These are phyloP conservation scores for Melitaea athalia DNA, from an alignment of 2,888 invertebrate species.

Conservation along the genomic window DNA sequence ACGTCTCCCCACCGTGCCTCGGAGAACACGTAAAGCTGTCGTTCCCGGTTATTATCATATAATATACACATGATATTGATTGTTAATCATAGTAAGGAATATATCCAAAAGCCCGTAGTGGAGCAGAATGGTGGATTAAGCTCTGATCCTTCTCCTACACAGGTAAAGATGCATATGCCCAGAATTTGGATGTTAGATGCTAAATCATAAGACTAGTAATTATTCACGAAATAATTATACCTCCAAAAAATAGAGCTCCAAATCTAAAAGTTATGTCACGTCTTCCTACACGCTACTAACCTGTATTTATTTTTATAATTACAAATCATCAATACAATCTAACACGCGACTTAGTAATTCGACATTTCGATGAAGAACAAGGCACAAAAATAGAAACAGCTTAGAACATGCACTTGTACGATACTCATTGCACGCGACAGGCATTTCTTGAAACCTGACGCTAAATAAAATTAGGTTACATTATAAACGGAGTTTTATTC, in stretches of 20 bases:
- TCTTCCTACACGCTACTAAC: not conserved
- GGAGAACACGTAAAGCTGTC: too few species aligned
- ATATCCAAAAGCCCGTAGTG: too few species aligned
- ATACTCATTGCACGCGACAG: not conserved
- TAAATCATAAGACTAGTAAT: not conserved
- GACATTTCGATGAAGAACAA: not conserved
- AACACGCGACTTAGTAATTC: not conserved
- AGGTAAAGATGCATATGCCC: too few species aligned
- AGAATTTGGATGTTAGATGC: too few species aligned
- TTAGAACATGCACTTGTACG: constrained; percentile 1
- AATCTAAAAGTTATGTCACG: not conserved
- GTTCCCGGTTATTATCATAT: too few species aligned
- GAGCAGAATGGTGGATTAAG: too few species aligned
- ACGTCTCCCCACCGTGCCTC: too few species aligned
- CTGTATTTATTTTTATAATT: constrained; percentile 3
- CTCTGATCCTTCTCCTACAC: too few species aligned
- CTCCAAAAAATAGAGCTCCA: too few species aligned
- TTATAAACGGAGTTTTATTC: not conserved
- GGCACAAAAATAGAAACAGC: not conserved
- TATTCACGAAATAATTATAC: not conserved
- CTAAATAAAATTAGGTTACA: not conserved
- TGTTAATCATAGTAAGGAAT: too few species aligned
- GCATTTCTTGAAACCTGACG: not conserved
- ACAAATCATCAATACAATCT: not conserved
- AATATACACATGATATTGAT: too few species aligned